Base-by-base conservation (phyloP, 2,888 invertebrate genomes). In the Agrotis clavis region DNA sequence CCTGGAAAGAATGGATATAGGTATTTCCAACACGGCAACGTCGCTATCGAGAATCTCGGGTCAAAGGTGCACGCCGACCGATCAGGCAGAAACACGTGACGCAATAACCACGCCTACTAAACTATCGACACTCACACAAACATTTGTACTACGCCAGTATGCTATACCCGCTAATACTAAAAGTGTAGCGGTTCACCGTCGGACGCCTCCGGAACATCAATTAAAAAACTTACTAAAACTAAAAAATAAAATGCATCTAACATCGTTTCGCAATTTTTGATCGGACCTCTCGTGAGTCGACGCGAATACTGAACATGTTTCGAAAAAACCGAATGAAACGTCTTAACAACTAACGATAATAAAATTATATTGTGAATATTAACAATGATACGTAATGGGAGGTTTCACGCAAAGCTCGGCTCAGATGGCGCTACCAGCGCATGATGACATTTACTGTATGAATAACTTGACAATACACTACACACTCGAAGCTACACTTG, bases 91-190 rank as follows among this genome's bases (percentile, higher is more conserved):
- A 56, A 72, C 77, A 83, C 80, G 84, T 81, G 87, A 87, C 86
- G 83, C 83, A 71, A 82, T 81, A 85, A 81, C 85, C 85, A 82
- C 84, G 81, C 83, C 82, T 86, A 86, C 87, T 78, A 77, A 45
- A 73, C 82, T 84, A 87, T 82, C 84, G 83, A 90, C 91, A 92
- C 83, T 87, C 94, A 93, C 91, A 91, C 94, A 90, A 85, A 91
- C 93, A 94, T 95, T 95, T 95, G 95, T 95, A 95, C 95, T 95
- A 94, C 93, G 94, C 92, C 95, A 95, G 95, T 94, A 94, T 93
- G 93, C 92, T 93, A 83, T 77, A 92, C 92, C 93, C 92, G 93
- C 93, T 93, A 93, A 82, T 65, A 81, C 87, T 90, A 90, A 90
- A 85, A 81, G 77, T 83, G 77, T 80, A 84, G 85, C 89, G 86